Evolutionary conservation across 1,140 invertebrate genomes (phyloP).

Genomic region (Luehdorfia chinensis): DNA sequence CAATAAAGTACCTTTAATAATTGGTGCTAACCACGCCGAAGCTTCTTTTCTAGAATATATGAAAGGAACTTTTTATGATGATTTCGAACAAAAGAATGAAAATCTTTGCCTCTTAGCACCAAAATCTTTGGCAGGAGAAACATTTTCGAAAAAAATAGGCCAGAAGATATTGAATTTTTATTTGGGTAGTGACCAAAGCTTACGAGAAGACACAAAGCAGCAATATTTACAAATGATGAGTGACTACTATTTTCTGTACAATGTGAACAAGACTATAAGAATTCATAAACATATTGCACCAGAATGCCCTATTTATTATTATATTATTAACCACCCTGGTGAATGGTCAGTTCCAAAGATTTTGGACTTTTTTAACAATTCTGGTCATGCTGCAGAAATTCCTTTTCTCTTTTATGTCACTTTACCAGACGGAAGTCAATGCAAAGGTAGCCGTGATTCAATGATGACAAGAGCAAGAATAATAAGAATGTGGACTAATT

Average conservation of each 20-base stretch:
- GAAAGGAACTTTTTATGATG: conserved; percentile 38
- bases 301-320: conserved; percentile 55
- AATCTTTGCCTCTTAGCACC: conserved; percentile 46
- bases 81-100: conserved; percentile 53
- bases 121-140: conserved; percentile 36
- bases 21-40: conserved; percentile 58
- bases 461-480: conserved; percentile 48
- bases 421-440: conserved; percentile 23
- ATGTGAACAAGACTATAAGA: conserved; percentile 54
- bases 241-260: conserved; percentile 60
- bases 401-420: conserved; percentile 52
- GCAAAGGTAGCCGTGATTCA: conserved; percentile 53
- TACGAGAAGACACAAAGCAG: conserved; percentile 40
- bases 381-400: conserved; percentile 48
- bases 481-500: conserved; percentile 68
- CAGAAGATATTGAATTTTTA: conserved; percentile 55
- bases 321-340: conserved; percentile 52
- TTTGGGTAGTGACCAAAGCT: conserved; percentile 34
- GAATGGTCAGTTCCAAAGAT: conserved; percentile 50
- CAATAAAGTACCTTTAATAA: conserved; percentile 63
- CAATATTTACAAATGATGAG: conserved; percentile 57
- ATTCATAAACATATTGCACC: conserved; percentile 41
- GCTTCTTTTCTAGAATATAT: conserved; percentile 38
- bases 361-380: conserved; percentile 39
- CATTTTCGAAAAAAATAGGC: conserved; percentile 38